Evolutionary conservation across 2,113 vertebrate genomes (phyloP).

Genomic region (Bubalus kerabau): DNA sequence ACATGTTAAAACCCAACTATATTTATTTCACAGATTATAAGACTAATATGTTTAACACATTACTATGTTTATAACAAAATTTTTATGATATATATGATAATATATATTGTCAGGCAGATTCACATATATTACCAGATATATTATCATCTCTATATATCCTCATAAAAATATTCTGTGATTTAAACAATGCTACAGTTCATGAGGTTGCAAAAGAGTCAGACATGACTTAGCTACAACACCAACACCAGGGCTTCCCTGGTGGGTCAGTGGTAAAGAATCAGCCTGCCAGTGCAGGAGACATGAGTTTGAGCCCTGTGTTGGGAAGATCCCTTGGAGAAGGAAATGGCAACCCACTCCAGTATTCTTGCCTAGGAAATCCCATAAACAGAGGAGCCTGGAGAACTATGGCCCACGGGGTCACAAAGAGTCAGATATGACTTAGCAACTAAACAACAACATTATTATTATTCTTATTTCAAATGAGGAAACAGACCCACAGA

Average conservation of each 20-base stretch:
- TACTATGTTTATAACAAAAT: not conserved
- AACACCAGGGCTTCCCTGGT: not conserved
- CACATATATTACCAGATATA: not conserved
- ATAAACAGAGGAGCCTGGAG: not conserved
- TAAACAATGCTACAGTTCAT: not conserved
- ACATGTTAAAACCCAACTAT: not conserved
- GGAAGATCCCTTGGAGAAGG: not conserved
- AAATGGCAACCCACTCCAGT: not conserved
- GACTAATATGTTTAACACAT: not conserved
- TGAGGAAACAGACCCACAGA: not conserved
- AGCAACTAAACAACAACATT: not conserved
- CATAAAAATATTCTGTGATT: not conserved
- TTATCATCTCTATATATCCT: not conserved
- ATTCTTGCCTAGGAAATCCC: not conserved
- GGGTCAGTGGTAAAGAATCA: not conserved
- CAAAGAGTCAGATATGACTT: not conserved
- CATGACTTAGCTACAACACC: rapidly evolving
- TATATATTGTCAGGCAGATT: not conserved
- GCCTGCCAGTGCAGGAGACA: not conserved
- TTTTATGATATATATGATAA: not conserved
- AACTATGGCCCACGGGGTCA: not conserved
- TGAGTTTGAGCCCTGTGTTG: not conserved
- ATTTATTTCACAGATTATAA: not conserved
- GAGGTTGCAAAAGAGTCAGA: not conserved
- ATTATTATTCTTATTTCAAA: not conserved